These are phyloP conservation scores for Globia sparganii DNA, from an alignment of 2,888 invertebrate genomes.

Conservation along the genomic window DNA sequence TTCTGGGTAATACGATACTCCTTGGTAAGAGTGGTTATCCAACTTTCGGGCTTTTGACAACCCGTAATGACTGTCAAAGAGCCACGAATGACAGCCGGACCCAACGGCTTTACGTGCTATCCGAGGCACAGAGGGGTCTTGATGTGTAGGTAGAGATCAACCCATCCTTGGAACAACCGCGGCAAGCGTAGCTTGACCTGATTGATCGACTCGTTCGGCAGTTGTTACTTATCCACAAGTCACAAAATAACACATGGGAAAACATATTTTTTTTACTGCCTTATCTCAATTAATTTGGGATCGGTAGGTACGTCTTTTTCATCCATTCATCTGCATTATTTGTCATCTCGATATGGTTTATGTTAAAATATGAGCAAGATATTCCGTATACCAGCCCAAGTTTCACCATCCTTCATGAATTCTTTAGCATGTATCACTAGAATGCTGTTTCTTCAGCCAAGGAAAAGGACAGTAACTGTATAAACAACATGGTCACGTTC, in stretches of 20 bases:
- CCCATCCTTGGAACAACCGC: too few relatives aligned
- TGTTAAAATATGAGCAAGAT: neutral
- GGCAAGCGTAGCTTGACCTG: too few relatives aligned
- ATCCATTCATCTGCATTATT: neutral
- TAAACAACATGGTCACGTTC: conserved; percentile 17
- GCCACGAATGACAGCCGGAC: too few relatives aligned
- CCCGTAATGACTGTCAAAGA: too few relatives aligned
- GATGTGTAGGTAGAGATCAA: too few relatives aligned
- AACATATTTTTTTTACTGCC: too few relatives aligned
- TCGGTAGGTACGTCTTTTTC: neutral
- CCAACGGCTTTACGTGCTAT: too few relatives aligned
- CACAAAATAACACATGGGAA: neutral
- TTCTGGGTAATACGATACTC: too few relatives aligned
- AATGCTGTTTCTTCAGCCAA: conserved; percentile 31
- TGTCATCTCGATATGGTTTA: neutral
- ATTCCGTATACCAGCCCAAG: neutral
- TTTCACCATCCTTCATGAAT: conserved; percentile 18
- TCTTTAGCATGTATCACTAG: neutral
- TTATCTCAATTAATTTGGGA: neutral
- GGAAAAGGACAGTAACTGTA: conserved; percentile 45
- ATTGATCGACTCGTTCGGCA: too few relatives aligned
- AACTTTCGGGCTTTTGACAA: too few relatives aligned
- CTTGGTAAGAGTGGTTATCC: neutral
- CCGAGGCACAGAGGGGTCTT: too few relatives aligned
- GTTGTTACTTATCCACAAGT: too few relatives aligned